Conservation (phyloP, 1,140 invertebrate genomes). For the Drosophila ironensis region DNA sequence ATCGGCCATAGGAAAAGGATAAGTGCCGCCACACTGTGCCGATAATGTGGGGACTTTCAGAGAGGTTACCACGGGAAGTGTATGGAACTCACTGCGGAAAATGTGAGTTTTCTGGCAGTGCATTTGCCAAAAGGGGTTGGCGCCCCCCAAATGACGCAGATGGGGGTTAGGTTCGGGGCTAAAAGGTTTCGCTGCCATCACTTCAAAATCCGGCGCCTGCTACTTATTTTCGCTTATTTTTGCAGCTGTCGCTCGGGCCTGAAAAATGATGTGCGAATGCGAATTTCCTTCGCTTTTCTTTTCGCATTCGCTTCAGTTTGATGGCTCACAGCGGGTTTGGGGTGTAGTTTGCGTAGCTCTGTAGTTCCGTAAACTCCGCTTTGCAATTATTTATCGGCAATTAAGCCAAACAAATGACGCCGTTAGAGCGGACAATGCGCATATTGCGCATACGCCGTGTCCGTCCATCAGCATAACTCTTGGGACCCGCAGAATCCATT, state of each 20-base stretch:
- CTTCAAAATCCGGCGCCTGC: slow-evolving; percentile 33
- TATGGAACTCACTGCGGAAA: background rate
- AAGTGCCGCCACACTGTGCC: slow-evolving; percentile 46
- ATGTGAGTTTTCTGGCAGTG: background rate
- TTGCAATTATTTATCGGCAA: slow-evolving; percentile 68
- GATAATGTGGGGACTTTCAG: too few relatives aligned
- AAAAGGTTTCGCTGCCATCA: slow-evolving; percentile 57
- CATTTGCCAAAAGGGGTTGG: slow-evolving; percentile 38
- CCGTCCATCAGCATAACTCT: slow-evolving; percentile 12
- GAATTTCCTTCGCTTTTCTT: slow-evolving; percentile 34
- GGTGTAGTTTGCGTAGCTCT: slow-evolving; percentile 9
- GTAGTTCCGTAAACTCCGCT: slow-evolving; percentile 25
- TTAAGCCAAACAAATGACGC: slow-evolving; percentile 71
- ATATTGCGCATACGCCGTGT: slow-evolving; percentile 61
- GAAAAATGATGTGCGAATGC: slow-evolving; percentile 75
- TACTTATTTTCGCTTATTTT: slow-evolving; percentile 50
- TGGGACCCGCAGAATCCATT: too few relatives aligned
- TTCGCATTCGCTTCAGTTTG: slow-evolving; percentile 4
- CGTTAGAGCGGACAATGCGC: slow-evolving; percentile 46
- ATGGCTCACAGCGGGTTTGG: background rate
- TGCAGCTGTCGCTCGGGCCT: slow-evolving; percentile 68
- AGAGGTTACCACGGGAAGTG: too few relatives aligned
- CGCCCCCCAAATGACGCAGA: slow-evolving; percentile 24
- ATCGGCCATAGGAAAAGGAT: slow-evolving; percentile 70
- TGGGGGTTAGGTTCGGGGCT: slow-evolving; percentile 24